Base-by-base conservation (phyloP, 1,140 invertebrate genomes). In the Hyposmocoma kahamanoa region DNA sequence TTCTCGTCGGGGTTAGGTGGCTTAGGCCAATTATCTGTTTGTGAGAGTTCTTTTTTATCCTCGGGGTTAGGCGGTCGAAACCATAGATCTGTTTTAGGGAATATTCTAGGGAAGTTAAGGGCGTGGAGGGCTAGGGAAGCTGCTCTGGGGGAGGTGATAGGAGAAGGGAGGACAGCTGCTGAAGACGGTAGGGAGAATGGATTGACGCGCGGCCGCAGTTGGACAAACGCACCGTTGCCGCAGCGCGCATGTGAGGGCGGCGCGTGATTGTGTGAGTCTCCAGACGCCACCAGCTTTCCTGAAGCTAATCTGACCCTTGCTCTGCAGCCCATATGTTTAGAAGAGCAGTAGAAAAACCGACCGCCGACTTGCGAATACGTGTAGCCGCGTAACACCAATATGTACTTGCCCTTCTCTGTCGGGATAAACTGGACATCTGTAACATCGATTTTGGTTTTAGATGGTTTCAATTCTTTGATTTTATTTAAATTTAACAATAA, bases 321-420 rank as follows among this genome's bases (percentile, higher is more conserved):
- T 20, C 75, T 46, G 55, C 82, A 85, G 4, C 82, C 82, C 71
- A 80, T 80, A 38, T 85, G 82, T 53, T 85, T 85, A 5, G 82
- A 85, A 3, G 79, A 83, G 42, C 82, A 85, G 57, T 85, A 85
- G 66, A 83, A 85, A 44, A 83, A 85, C 22, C 82, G 60, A 17
- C 79, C 82, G 0, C 82, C 82, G 0, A 85, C 82, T 68, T 85
- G 82, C 11, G 82, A 85, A 48, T 83, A 85, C 13, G 82, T 85
- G 48, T 70, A 85, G 21, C 82, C 82, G 46, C 73, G 69, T 38
- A 85, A 62, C 53, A 85, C 82, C 50, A 85, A 53, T 42, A 85
- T 85, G 55, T 80, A 81, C 42, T 85, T 84, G 5, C 81, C 81
- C 45, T 83, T 84, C 51, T 84, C 81, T 60, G 81, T 84, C 19